Percentiles rank a stretch among this genome's conserved stretches.
Evolutionary conservation across 1,140 invertebrate genomes (phyloP).

Genomic region (Drosophila funebris): DNA sequence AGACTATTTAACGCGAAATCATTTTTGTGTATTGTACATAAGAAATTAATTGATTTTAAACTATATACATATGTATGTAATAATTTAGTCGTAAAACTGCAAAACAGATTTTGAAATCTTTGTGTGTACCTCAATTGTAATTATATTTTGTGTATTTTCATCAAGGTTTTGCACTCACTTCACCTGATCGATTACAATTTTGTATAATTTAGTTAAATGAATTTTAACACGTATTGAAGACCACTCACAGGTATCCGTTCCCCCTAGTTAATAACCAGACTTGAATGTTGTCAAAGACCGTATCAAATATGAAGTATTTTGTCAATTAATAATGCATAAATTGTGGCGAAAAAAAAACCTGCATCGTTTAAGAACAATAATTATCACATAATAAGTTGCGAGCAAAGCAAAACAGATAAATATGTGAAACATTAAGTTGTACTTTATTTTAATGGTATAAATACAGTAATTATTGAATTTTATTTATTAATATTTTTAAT

Average conservation of each 20-base stretch:
- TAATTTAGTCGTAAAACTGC: constrained; percentile 69
- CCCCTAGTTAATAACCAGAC: constrained; percentile 69
- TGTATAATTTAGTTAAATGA: constrained; percentile 77
- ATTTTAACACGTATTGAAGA: constrained; percentile 39
- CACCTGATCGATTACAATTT: constrained; percentile 59
- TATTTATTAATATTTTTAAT: constrained; percentile 64
- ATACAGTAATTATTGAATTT: constrained; percentile 57
- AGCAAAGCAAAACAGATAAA: constrained; percentile 10
- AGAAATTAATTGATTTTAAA: constrained; percentile 76
- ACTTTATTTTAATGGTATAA: constrained; percentile 49
- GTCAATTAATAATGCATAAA: constrained; percentile 43
- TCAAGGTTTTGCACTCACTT: constrained; percentile 34
- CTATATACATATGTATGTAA: constrained; percentile 51
- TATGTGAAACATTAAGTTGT: constrained; percentile 62
- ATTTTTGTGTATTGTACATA: constrained; percentile 79
- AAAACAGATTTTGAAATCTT: constrained; percentile 68
- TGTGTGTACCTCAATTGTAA: constrained; percentile 82
- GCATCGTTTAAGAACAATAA: constrained; percentile 32
- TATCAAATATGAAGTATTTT: constrained; percentile 43
- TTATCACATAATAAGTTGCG: constrained; percentile 28
- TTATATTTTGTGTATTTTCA: constrained; percentile 47
- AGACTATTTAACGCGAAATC: constrained; percentile 78
- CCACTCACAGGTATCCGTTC: constrained; percentile 30
- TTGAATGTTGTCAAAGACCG: constrained; percentile 61
- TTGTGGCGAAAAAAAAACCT: constrained; percentile 17